Evolutionary conservation across 1,140 invertebrate species (phyloP), one percentile per base, ranked within the genome.

Genomic region (Venustaconcha ellipsiformis): DNA sequence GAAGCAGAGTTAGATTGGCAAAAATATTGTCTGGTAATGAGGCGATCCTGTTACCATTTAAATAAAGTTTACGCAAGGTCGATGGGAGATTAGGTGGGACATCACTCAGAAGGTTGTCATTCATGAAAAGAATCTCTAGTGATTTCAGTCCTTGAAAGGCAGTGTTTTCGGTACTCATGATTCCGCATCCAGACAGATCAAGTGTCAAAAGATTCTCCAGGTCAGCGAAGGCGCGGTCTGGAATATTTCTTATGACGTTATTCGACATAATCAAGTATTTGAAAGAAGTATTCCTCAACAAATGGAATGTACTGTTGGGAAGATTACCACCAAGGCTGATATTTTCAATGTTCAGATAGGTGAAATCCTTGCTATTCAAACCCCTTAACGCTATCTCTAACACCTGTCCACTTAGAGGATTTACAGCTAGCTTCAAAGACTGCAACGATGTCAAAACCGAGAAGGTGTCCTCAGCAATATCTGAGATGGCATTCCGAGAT

Each of bases 271-370:
- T 84, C 56, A 86, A 64, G 14, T 72, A 77, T 4, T 59, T 81
- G 14, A 86, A 78, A 8, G 70, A 57, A 0, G 80, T 82, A n/a
- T 80, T 78, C n/a, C 68, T 30, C 20, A 86, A 63, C 1, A 82
- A 57, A 48, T 77, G 56, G 74, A 86, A 86, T 1, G 80, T 83
- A 14, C 78, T 58, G 0, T 75, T 67, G 2, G 82, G 79, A 14
- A 85, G 65, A 11, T 59, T 63, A 11, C 82, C 82, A n/a, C 74
- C 74, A 1, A 85, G 74, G 11, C 67, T 63, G 15, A 86, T 71
- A 48, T 74, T 77, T 14, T 77, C 75, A n/a, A 86, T 81, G 64
- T 86, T 80, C 55, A 86, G 55, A 13, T 82, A 85, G 4, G 26
- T 69, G 58, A 86, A 67, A 12, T 65, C 60, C 0, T 73, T 72